Base-by-base conservation (phyloP, 2,797 vertebrate genomes). In the Phrynocephalus vlangalii region DNA sequence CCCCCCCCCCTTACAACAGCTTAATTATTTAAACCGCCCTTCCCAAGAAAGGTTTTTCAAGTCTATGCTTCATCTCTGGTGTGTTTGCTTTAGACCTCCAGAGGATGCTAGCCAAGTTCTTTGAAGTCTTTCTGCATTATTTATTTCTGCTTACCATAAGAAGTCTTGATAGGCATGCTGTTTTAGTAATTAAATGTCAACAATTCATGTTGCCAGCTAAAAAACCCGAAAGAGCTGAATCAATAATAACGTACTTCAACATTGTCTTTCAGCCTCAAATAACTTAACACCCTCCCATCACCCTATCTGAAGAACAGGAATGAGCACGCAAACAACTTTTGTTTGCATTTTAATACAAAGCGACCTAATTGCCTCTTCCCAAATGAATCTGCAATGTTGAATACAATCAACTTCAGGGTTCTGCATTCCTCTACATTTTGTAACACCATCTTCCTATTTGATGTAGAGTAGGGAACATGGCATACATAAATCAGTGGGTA, bases 171-270 rank as follows among this genome's bases (percentile, higher is more conserved):
- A 94, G 92, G 90, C 94, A 89, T 68, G 94, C 90, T 86, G 93
- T 94, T 95, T 95, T 93, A 92, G 95, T 95, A 95, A 96, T 95
- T 96, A 96, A 96, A 95, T 96, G 95, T 95, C 95, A 96, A 94
- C 94, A 93, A 94, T 92, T 95, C 93, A 94, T 90, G 88, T 89
- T 93, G 95, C 86, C 93, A 92, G 93, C 92, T 92, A 94, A 95
- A 44, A 44, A 92, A 92, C 72, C 92, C 91, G 85, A 85, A 95
- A 92, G 90, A 92, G 93, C 73, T 91, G 90, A 88, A 95, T 95
- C 93, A 94, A 87, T 94, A 92, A 96, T 80, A 90, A 48, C 86
- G 87, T 91, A 94, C 93, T 96, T 94, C 94, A 87, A 94, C 88
- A 90, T 88, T 85, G 94, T 73, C 87, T 93, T 92, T 93, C 93